Base-by-base conservation (phyloP, 1,140 invertebrate species). In the Zophobas morio region DNA sequence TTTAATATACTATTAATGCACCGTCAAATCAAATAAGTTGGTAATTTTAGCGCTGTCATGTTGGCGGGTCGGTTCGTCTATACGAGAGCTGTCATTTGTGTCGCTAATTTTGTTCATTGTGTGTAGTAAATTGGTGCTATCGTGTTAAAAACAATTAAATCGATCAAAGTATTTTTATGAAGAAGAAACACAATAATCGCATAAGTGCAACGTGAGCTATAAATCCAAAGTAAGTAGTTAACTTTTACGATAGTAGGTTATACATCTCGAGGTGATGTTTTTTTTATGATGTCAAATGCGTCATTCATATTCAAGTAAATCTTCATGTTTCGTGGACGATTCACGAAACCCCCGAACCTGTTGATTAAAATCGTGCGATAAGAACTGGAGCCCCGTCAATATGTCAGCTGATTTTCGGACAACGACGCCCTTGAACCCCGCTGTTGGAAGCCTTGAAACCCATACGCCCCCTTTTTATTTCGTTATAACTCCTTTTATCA, bases 211-310 rank as follows among this genome's bases (percentile, higher is more conserved):
- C 75, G 75, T 77, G 66, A 77, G 46, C 57, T 75, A 66, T 42
- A 42, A 42, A 66, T 5, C 20, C 3, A 66, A 66, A 42, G 42
- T 57, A 63, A 75, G 34, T 53, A 75, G 36, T 34, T 6, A 39
- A 53, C 5, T 51, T 39, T 34, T 36, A 40, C 46, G 39, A 47
- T n/a, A 57, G 74, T 66, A 77, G 75, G 75, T 77, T 77, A 66
- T 37, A 66, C 33, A 33, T 47, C 6, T 6, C n/a, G 60, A 66
- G 60, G 42, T 8, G 60, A 66, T 76, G 74, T 81, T 74, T 79
- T 81, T 79, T 79, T 77, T 72, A 77, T 77, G 70, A 76, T 78
- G 78, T 78, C 78, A 80, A 78, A 80, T 81, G 80, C 78, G 80
- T 79, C 78, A 81, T 76, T 63, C 70, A 40, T 46, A 36, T 42